phyloP scores from a whole-genome alignment of 2,113 vertebrate species.

The Heliornis fulica region DNA sequence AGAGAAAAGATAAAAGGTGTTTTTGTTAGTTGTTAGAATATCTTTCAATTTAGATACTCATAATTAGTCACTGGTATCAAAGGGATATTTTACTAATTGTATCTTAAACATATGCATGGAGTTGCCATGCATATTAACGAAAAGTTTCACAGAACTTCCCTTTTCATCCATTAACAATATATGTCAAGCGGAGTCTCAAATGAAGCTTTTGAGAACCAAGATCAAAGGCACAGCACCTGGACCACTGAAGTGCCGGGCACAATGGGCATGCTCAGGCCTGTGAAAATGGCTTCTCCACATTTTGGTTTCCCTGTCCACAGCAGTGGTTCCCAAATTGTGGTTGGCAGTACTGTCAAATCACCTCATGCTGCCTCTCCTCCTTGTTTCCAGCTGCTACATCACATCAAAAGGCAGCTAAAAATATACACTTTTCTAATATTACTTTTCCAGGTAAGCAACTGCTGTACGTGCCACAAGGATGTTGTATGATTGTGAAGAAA shows the following conservation, averaged over 20 bases:
- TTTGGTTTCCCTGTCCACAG: background rate
- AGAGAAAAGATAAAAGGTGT: background rate
- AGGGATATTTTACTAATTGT: background rate
- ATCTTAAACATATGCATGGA: background rate
- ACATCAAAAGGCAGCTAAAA: slow-evolving; percentile 74
- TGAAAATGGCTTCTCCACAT: background rate
- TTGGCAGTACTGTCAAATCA: slow-evolving; percentile 31
- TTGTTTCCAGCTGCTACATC: slow-evolving; percentile 67
- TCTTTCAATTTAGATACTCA: background rate
- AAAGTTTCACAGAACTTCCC: background rate
- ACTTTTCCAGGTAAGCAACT: slow-evolving; percentile 74
- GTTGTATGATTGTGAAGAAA: slow-evolving; percentile 47
- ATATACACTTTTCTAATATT: slow-evolving; percentile 72
- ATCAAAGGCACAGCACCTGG: background rate
- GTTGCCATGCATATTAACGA: background rate
- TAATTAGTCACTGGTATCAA: background rate
- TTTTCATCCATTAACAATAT: background rate
- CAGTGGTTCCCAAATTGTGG: background rate
- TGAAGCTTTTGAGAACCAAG: background rate
- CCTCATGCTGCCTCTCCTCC: slow-evolving; percentile 16
- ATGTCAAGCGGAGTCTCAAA: background rate
- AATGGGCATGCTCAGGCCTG: background rate
- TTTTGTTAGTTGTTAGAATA: background rate
- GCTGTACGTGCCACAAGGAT: slow-evolving; percentile 55
- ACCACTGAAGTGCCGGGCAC: background rate